Evolutionary conservation across 2,113 vertebrate genomes (phyloP).

Genomic region (Eclectus roratus): DNA sequence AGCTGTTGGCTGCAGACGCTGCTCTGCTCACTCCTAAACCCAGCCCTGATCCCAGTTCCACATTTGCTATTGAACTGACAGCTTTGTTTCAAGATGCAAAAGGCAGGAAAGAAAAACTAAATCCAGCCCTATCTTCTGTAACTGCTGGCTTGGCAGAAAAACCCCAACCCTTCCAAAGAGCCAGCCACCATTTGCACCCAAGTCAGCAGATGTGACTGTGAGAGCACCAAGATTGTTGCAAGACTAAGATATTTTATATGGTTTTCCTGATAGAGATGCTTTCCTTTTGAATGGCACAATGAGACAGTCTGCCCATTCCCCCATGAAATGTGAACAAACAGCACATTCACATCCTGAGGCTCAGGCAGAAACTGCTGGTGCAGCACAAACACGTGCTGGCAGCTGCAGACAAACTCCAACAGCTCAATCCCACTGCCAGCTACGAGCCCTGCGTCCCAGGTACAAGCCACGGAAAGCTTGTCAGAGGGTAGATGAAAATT

Average conservation of each 20-base stretch:
- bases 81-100: constrained; percentile 23
- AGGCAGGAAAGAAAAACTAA: background rate
- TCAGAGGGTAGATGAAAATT: background rate
- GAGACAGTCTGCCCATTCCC: background rate
- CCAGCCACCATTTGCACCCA: background rate
- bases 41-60: background rate
- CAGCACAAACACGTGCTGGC: constrained; percentile 13
- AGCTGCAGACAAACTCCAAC: constrained; percentile 19
- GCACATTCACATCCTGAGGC: constrained; percentile 17
- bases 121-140: background rate
- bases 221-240: background rate
- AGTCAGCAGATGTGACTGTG: constrained; percentile 3
- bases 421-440: background rate
- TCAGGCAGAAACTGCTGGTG: constrained; percentile 34
- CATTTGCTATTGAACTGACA: background rate
- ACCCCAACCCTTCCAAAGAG: background rate
- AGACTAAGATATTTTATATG: background rate
- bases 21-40: background rate
- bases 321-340: constrained; percentile 25
- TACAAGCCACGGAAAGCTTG: background rate
- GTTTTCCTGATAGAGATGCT: constrained; percentile 20
- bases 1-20: background rate
- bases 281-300: constrained; percentile 7
- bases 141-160: constrained; percentile 18
- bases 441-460: background rate